Evolutionary conservation across 2,888 invertebrate genomes (phyloP), one percentile per base, ranked within the genome.

Genomic region (Lepidochrysops patricia): DNA sequence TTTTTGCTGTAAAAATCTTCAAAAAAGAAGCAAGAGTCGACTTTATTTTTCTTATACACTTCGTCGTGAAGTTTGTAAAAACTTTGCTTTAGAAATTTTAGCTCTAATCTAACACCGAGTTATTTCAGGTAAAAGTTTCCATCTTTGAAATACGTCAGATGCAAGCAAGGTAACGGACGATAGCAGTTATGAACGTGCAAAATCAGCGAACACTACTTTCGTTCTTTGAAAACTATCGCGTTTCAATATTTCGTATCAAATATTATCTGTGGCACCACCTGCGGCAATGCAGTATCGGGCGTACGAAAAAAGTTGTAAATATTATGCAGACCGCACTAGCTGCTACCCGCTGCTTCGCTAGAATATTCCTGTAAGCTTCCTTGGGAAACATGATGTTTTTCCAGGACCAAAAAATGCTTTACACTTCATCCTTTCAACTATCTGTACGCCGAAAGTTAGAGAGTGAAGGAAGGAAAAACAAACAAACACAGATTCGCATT

Each of bases 71-170:
- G 19, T 43, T 12, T 23, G 0, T 9, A 12, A 23, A 19, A 43
- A 43, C 43, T 43, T 43, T 43, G 19, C 43, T 23, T 43, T 43
- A 43, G 37, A 43, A 43, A 19, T 43, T 43, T 43, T 19, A 43
- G 43, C 43, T 43, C 19, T 43, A 43, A 43, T 43, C 19, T 23
- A 43, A 43, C 19, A 43, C 43, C 43, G 12, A 43, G 43, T 43
- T 43, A 43, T 23, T 43, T 43, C 43, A 43, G 43, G 43, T 43
- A 43, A 43, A 43, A 43, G 43, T 43, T 43, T 43, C 43, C 43
- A 12, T 43, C 9, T 43, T 15, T 43, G 43, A 43, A 43, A 43
- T 43, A 43, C 23, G 43, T 43, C 43, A 43, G 23, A 43, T 15
- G 43, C 43, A 12, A 43, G 43, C 43, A 23, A 23, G 43, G 43